These are phyloP conservation scores for Rhegmatorhina hoffmannsi DNA, from an alignment of 2,113 vertebrate genomes.

Conservation along the genomic window DNA sequence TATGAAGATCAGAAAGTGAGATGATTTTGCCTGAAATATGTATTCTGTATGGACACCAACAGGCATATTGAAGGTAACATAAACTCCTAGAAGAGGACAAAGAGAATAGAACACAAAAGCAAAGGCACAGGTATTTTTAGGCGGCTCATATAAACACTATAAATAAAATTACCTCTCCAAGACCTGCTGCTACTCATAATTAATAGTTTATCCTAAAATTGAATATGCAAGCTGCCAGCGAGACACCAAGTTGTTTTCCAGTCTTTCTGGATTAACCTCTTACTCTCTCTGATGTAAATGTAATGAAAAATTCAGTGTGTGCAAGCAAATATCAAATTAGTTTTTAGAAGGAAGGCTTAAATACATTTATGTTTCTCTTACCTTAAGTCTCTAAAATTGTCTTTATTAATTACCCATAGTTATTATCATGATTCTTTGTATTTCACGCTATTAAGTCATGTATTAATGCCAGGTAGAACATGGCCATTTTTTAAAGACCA, in stretches of 20 bases:
- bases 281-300: not conserved
- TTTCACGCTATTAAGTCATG: not conserved
- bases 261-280: not conserved
- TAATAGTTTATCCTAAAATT: not conserved
- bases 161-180: not conserved
- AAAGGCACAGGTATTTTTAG: not conserved
- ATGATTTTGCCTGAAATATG: not conserved
- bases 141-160: not conserved
- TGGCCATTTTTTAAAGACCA: not conserved
- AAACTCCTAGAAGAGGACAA: not conserved
- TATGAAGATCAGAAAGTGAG: not conserved
- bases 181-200: not conserved
- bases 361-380: not conserved
- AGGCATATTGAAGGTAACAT: not conserved
- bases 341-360: not conserved
- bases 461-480: not conserved
- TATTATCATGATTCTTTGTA: not conserved
- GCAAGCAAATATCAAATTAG: not conserved
- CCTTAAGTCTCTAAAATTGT: not conserved
- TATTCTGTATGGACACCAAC: not conserved
- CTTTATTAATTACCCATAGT: not conserved
- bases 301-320: not conserved
- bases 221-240: not conserved
- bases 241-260: conserved; percentile 12
- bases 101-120: not conserved